These are phyloP conservation scores for Scylla paramamosain DNA, from an alignment of 1,140 invertebrate genomes.

Conservation along the genomic window DNA sequence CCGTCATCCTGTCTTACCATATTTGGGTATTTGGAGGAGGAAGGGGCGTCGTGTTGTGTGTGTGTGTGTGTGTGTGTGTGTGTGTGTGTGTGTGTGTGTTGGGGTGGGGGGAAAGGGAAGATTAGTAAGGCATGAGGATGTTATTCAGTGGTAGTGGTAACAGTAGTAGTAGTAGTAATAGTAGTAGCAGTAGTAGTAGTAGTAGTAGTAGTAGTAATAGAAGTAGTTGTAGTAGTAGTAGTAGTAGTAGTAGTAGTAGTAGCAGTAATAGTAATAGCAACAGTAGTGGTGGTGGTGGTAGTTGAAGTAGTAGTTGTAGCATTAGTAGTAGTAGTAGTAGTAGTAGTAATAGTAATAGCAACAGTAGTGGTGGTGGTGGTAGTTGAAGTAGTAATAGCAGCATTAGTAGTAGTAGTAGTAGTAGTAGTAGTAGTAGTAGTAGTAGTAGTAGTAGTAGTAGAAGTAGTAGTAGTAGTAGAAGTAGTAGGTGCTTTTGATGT, in stretches of 20 bases:
- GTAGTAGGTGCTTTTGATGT: background rate
- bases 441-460: background rate
- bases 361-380: background rate
- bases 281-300: background rate
- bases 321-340: background rate
- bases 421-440: background rate
- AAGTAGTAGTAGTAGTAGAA: background rate
- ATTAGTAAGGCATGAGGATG: background rate
- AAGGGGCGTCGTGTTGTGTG: background rate
- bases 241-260: conserved; percentile 12
- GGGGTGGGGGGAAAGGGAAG: background rate
- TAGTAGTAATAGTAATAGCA: background rate
- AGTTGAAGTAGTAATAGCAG: background rate
- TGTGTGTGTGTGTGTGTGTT: conserved; percentile 32
- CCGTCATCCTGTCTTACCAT: background rate
- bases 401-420: background rate
- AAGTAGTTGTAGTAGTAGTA: background rate
- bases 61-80: conserved; percentile 41
- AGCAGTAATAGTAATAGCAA: background rate
- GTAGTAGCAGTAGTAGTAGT: no score
- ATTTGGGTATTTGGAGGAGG: background rate
- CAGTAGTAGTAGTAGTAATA: background rate
- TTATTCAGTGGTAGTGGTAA: background rate
- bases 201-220: background rate
- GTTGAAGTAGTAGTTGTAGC: no score